Conservation (phyloP, 2,113 vertebrate genomes). For the Catharus minimus region DNA sequence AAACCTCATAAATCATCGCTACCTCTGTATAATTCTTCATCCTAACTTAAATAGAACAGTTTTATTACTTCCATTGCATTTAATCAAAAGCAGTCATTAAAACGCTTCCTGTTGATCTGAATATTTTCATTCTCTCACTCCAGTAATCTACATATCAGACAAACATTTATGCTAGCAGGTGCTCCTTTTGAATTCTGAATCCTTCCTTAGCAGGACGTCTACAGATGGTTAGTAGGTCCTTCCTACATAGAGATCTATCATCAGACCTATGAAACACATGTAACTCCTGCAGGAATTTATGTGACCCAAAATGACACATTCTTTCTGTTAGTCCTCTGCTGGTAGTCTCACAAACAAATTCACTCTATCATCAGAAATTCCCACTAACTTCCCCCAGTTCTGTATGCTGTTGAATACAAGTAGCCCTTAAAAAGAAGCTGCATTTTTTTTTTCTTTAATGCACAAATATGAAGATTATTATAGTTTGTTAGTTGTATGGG, state of each 20-base stretch:
- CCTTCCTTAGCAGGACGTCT: neutral
- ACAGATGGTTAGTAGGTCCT: neutral
- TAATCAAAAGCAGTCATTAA: constrained; percentile 43
- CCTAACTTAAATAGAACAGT: neutral
- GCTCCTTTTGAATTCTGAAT: neutral
- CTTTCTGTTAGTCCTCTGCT: neutral
- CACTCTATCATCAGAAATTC: neutral
- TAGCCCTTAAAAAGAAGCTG: neutral
- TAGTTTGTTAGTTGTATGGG: neutral
- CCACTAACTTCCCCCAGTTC: neutral
- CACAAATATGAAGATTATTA: neutral
- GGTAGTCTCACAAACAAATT: neutral
- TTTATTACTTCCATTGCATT: constrained; percentile 2
- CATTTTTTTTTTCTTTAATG: neutral
- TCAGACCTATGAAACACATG: neutral
- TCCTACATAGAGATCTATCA: neutral
- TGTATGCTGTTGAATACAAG: neutral
- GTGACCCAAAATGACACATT: neutral
- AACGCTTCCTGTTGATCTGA: neutral
- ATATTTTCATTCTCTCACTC: neutral
- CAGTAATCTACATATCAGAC: neutral
- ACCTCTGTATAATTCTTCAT: neutral
- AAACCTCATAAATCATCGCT: neutral
- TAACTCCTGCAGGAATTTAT: neutral
- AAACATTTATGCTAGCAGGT: neutral